Evolutionary conservation across 2,797 vertebrate genomes (phyloP), one percentile per base, ranked within the genome.

Genomic region (Helostoma temminkii): DNA sequence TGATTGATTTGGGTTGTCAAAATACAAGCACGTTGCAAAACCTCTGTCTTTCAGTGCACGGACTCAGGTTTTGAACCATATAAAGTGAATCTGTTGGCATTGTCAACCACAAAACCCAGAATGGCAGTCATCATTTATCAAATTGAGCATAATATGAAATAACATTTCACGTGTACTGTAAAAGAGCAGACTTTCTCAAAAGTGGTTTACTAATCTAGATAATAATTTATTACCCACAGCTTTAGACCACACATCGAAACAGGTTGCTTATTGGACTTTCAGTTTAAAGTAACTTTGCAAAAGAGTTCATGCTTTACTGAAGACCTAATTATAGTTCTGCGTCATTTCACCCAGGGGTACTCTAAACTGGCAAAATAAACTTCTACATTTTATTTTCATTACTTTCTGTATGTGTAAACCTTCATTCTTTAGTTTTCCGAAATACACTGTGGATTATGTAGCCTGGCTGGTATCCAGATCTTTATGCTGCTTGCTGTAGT

Each of bases 401-500:
- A n/a, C 15, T 71, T 26, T 14, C 67, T 54, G 14, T 30, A 36
- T 64, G 22, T 70, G 34, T 46, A 18, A 48, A 42, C 10, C 28
- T 64, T 47, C 28, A 56, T 7, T 28, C 61, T 26, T 36, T 32
- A 42, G 57, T n/a, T n/a, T n/a, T n/a, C n/a, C n/a, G 28, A 82
- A 46, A 34, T 50, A n/a, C 42, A 25, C 18, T 50, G 55, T 49
- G 39, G 5, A 61, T 37, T 37, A 34, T 45, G 52, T 12, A 63
- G 16, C 25, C 28, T 80, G 64, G 58, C 73, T 74, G 18, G n/a
- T 12, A 7, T 77, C 61, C 72, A 82, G 22, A 45, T 58, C n/a
- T 43, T 58, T 72, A 64, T 79, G 73, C 73, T 67, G 2, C 11
- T 28, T 32, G 34, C 73, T 47, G 30, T 28, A 48, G 59, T 86